A percentile compares a stretch with the other conserved stretches of the same genome.
phyloP scores from a whole-genome alignment of 2,888 invertebrate species.

The Spisula solida region DNA sequence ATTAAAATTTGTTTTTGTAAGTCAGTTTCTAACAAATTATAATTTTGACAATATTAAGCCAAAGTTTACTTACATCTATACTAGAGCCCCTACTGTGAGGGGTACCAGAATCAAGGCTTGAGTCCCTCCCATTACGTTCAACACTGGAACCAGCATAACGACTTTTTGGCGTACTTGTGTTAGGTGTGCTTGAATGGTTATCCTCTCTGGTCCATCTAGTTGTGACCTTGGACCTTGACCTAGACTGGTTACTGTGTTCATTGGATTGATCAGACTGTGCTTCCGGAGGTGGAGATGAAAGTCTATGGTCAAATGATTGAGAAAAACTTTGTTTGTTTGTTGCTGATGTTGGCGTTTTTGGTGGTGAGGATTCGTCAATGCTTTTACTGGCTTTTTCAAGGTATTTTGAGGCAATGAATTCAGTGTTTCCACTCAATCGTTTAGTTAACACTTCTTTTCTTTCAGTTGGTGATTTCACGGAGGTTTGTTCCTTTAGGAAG shows the following conservation, averaged over 20 bases:
- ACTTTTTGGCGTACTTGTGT: background rate
- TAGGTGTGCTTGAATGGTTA: background rate
- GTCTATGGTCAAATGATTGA: slow-evolving; percentile 36
- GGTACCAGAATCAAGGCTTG: slow-evolving; percentile 56
- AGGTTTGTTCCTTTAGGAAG: slow-evolving; percentile 29
- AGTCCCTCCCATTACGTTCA: slow-evolving; percentile 56
- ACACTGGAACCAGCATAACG: background rate
- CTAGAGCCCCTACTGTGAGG: slow-evolving; percentile 61
- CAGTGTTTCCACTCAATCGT: slow-evolving; percentile 68
- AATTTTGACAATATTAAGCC: background rate
- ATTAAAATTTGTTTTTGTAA: too few species aligned
- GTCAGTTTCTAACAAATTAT: too few species aligned
- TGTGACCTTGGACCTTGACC: slow-evolving; percentile 59
- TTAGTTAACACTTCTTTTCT: slow-evolving; percentile 41
- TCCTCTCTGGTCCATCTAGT: slow-evolving; percentile 63
- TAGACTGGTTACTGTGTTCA: slow-evolving; percentile 40
- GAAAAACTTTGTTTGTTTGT: slow-evolving; percentile 29
- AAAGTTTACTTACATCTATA: slow-evolving; percentile 60
- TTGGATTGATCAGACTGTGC: slow-evolving; percentile 49
- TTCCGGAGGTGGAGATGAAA: slow-evolving; percentile 54
- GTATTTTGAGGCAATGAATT: slow-evolving; percentile 57
- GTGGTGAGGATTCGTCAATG: slow-evolving; percentile 51
- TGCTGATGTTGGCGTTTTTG: slow-evolving; percentile 28
- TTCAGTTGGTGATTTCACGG: slow-evolving; percentile 39
- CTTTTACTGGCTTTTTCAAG: slow-evolving; percentile 65